Base-by-base conservation (phyloP, 2,888 invertebrate genomes). In the Oegoconia quadripuncta region DNA sequence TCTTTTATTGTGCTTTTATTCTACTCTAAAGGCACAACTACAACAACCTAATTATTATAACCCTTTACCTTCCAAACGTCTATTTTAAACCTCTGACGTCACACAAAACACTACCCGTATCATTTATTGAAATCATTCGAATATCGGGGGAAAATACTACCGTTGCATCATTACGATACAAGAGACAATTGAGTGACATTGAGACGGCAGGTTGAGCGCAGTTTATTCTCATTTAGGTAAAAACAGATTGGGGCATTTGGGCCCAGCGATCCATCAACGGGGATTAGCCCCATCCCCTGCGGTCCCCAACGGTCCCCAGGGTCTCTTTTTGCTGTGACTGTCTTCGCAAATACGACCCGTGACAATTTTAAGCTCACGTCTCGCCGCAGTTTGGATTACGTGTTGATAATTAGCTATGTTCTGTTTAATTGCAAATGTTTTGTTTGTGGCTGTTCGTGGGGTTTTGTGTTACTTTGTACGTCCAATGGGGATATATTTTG, bases 171-270 rank as follows among this genome's bases (percentile, higher is more conserved):
- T 38, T 38, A 39, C 34, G 17, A 20, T n/a, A 27, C 27, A 12
- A 34, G 12, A 22, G 38, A 14, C 18, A 28, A 3, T 28, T 28
- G 38, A 38, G 38, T 27, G 33, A 38, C 32, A 27, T 29, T 11
- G 9, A 28, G 37, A 29, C 29, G 13, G 54, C 54, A 48, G 44
- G 46, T 48, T 44, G 46, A 46, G 53, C 54, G 57, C 64, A 62
- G 64, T 72, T 68, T 69, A 63, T 72, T 69, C 64, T 70, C 70
- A 70, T 75, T 73, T 68, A 61, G 49, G 58, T 64, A 73, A 72
- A 69, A 72, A 72, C 73, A 66, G 66, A 68, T 69, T 59, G 48
- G 50, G 54, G 53, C 42, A 65, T 67, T 69, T 59, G 48, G 50
- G 54, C 52, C 42, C 55, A 55, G 65, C 63, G 59, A 77, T 75